Base-by-base conservation (phyloP, 2,888 invertebrate species). In the Volucella bombylans region DNA sequence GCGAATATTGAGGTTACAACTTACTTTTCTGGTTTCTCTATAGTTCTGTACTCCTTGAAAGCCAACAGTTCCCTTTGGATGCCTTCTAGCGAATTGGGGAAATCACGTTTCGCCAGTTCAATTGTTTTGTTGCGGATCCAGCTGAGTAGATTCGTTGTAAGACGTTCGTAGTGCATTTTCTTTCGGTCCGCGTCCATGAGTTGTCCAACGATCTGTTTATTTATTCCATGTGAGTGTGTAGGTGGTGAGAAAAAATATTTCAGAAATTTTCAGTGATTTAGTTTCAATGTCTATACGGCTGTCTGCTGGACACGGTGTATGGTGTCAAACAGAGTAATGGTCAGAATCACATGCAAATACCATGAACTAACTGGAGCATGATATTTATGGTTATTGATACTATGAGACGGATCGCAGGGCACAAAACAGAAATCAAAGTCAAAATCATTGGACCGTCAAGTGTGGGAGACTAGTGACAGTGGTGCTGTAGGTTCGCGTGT, bases 21-120 rank as follows among this genome's bases (percentile, higher is more conserved):
- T 93, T 90, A 97, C 95, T 98, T 99, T 86, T 99, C 98, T 9
- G 99, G 99, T 92, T 99, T 99, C 92, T 99, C 99, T 59, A 97
- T 95, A 0, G 98, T 99, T 87, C 99, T 94, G 92, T 99, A 99
- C 90, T 97, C 96, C 89, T 98, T 99, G 92, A 99, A 99, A 49
- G 95, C 94, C 71, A 97, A 92, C 87, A 99, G 92, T 89, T 98
- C 95, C 54, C 96, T 94, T 92, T 99, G 98, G 88, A 99, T 98
- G 64, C 97, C 99, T 91, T 98, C 98, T 78, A 99, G 92, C 0
- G 97, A 96, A 93, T 99, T 99, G 71, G 99, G 98, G 89, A 99
- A 97, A 83, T 96, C 94, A 11, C 98, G 93, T 89, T 96, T 95
- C 91, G 97, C 96, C 87, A 99, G 91, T 90, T 96, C 95, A 39